Evolutionary conservation across 2,113 vertebrate species (phyloP), one percentile per base, ranked within the genome.

Genomic region (Malaclemys terrapin): DNA sequence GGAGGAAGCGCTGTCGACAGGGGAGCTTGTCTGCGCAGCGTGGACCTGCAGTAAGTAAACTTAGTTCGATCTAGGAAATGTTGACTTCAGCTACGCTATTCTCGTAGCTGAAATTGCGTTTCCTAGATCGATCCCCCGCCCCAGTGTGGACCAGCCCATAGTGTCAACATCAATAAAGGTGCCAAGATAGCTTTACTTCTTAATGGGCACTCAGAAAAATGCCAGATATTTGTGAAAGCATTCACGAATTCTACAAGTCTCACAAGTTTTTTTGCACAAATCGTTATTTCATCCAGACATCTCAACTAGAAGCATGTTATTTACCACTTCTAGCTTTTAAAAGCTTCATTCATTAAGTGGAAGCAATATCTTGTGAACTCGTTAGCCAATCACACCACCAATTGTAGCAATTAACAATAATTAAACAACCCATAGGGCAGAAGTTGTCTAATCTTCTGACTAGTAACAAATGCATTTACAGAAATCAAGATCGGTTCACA

Each of bases 311-410:
- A 88, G 31, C 85, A 82, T 93, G 94, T 79, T 54, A 76, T 91
- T 91, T 80, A 95, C 95, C 93, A 89, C 31, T 88, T 94, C 59
- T 19, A 29, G 82, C 59, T 96, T 90, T 65, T 62, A 82, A 95
- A 89, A n/a, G 80, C 93, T 97, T 96, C 91, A 95, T 95, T 89
- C 87, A 75, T 6, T 50, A 62, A 93, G 53, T 88, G 94, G 90
- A 93, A 96, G 91, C 38, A 88, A 79, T 0, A 0, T 57, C 85
- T 86, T 62, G 89, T 90, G 95, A 95, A 90, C 91, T 89, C 62
- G 85, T 19, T 57, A 88, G 89, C 90, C 87, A 82, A 35, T 83
- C 93, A 80, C 86, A 35, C 52, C 89, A 81, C 72, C 38, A 84
- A 84, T 49, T 93, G 29, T 82, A 86, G 89, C 91, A 89, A 90